These are phyloP conservation scores for Picus viridis DNA, from an alignment of 2,797 vertebrate species.

Conservation along the genomic window DNA sequence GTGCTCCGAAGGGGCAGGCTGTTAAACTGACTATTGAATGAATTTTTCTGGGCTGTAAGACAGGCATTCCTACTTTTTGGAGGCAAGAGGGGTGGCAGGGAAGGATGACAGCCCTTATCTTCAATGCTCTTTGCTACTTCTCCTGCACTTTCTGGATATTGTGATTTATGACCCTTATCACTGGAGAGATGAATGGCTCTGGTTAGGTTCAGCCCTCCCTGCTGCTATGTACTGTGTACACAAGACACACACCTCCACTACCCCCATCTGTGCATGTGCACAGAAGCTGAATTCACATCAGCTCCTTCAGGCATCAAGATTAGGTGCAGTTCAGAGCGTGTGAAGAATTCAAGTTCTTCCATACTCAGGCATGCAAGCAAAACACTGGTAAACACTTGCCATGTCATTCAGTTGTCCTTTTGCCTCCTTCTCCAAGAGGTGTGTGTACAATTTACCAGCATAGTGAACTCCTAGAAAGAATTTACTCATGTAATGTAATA, in stretches of 20 bases:
- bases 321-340: background rate
- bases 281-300: background rate
- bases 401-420: background rate
- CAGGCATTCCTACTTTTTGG: background rate
- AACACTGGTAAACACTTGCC: background rate
- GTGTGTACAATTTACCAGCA: too few species aligned
- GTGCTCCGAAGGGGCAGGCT: background rate
- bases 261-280: background rate
- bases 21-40: background rate
- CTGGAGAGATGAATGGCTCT: background rate
- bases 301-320: background rate
- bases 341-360: background rate
- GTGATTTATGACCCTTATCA: background rate
- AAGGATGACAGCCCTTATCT: background rate
- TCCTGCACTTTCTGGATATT: background rate
- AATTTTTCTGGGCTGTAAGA: background rate
- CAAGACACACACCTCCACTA: background rate
- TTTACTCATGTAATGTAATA: background rate
- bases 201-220: background rate
- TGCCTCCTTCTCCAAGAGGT: background rate
- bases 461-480: background rate
- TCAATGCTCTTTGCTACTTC: background rate
- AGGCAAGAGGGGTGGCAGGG: too few species aligned
- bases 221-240: background rate
- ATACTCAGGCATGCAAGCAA: background rate